Base-by-base conservation (phyloP, 30 jellyfish, hydroid and myxozoan genomes). In the Pseudorhiza aurosa region DNA sequence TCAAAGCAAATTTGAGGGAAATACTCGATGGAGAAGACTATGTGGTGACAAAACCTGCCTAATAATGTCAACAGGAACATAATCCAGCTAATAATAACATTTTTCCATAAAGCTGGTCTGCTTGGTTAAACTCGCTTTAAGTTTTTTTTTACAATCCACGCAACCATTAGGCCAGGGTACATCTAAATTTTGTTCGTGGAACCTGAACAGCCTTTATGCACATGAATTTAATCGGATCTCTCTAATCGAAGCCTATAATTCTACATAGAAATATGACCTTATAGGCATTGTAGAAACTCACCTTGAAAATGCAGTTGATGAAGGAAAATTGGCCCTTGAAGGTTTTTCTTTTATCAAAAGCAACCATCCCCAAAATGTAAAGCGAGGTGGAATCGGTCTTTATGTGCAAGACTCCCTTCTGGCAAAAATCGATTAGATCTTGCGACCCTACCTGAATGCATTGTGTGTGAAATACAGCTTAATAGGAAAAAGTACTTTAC, bases 361-460 rank as follows among this genome's bases (percentile, higher is more conserved):
- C 55, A 55, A 75, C n/a, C 78, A 57, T 31, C 81, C 88, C 31
- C 44, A 5, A 6, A 75, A 75, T 57, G 88, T 53, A 33, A 75
- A 75, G 57, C 5, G 86, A 28, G 86, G 75, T 2, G 86, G 75
- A 5, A 28, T 45, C 2, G 76, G 86, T 4, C 86, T 72, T 2
- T 47, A 51, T 26, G 86, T 72, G 10, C 2, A 72, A 51, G 81
- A 72, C 18, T 72, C 75, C 2, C 33, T 72, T 47, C 57, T 58
- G 5, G 58, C 86, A 30, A 31, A 72, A 72, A 27, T 29, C 77
- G 81, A 1, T 45, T 39, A 29, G 88, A 36, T 65, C 88, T 68
- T 25, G 77, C 21, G 77, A 49, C 63, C n/a, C 63, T 63, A 24
- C 77, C 77, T 26, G 86, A 51, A 37, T 47, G 27, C 25, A 47